Base-by-base conservation (phyloP, 1,140 invertebrate genomes). In the Gerris buenoi region DNA sequence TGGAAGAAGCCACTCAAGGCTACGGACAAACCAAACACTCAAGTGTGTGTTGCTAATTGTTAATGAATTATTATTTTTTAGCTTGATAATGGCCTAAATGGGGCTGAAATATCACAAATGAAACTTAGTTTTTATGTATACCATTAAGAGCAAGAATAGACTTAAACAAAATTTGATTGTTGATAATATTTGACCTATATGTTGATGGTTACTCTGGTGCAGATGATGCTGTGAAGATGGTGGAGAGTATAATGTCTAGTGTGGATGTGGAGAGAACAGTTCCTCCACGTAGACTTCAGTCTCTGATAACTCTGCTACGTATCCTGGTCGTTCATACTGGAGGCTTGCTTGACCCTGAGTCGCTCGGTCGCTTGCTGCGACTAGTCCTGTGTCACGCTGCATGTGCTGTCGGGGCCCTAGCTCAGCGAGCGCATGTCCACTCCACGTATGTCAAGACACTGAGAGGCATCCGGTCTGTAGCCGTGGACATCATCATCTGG, bases 271-370 rank as follows among this genome's bases (percentile, higher is more conserved):
- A 81, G 46, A 81, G 81, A 28, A 81, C 85, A 1, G 79, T 85
- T 61, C 85, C 87, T 23, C 87, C 88, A 1, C 88, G 88, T 72
- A 83, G 86, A 63, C 74, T 93, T 15, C 83, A 87, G 66, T 88
- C 90, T 70, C 81, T 88, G 3, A 77, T 91, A 0, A 89, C 90
- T 77, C 79, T 93, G 2, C 78, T 95, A 57, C 84, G 86, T 57
- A 83, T 89, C 22, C 84, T 95, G 25, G 82, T 91, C n/a, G 86
- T 91, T 75, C 88, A 95, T 76, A 88, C 95, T 74, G 90, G 90
- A 0, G 87, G 87, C 15, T 82, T 88, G 63, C 83, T 93, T 77
- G 80, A 81, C 33, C 77, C 83, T 1, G 74, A 81, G 61, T 78
- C 91, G 27, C 75, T 93, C n/a, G 80, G 81, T 0, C 83, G 84